A percentile compares a stretch with the other conserved stretches of the same genome.
These are phyloP conservation scores for Pitangus sulphuratus DNA, from an alignment of 2,797 vertebrate species.

Conservation along the genomic window DNA sequence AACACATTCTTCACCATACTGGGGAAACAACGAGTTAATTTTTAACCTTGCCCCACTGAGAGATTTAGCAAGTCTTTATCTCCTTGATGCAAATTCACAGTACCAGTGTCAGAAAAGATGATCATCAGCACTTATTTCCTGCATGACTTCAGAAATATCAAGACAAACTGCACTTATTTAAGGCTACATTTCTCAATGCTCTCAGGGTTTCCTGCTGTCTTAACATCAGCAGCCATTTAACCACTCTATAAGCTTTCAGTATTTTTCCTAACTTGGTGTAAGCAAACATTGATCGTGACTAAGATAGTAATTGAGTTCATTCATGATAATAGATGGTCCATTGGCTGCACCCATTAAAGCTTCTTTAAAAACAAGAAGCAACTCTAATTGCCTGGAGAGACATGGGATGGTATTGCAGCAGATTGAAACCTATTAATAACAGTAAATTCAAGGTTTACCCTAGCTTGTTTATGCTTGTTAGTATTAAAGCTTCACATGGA, in stretches of 20 bases:
- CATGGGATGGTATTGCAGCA: constrained; percentile 21
- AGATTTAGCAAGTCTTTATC: constrained; percentile 3
- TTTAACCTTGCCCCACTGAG: constrained; percentile 5
- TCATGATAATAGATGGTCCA: constrained; percentile 70
- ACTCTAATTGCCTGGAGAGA: constrained; percentile 65
- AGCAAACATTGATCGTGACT: constrained; percentile 74
- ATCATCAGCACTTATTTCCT: constrained; percentile 62
- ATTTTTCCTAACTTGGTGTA: constrained; percentile 64
- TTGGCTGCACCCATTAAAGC: constrained; percentile 65
- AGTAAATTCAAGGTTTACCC: constrained; percentile 51
- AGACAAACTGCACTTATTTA: constrained; percentile 56
- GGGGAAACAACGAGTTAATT: background rate
- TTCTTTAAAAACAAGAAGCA: constrained; percentile 66
- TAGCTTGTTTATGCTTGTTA: constrained; percentile 45
- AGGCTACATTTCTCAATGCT: constrained; percentile 43
- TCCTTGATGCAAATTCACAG: constrained; percentile 15
- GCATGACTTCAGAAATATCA: constrained; percentile 50
- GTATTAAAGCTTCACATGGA: constrained; percentile 9
- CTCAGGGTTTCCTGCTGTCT: constrained; percentile 13
- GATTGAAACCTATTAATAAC: constrained; percentile 64
- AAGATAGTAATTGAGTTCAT: constrained; percentile 68
- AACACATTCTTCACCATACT: background rate
- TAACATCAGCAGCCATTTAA: constrained; percentile 52
- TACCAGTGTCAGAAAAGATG: constrained; percentile 39
- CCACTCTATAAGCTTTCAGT: constrained; percentile 59